Percentiles rank a stretch among this genome's conserved stretches.
These are phyloP conservation scores for Epinotia bilunana DNA, from an alignment of 2,888 invertebrate species.

Conservation along the genomic window DNA sequence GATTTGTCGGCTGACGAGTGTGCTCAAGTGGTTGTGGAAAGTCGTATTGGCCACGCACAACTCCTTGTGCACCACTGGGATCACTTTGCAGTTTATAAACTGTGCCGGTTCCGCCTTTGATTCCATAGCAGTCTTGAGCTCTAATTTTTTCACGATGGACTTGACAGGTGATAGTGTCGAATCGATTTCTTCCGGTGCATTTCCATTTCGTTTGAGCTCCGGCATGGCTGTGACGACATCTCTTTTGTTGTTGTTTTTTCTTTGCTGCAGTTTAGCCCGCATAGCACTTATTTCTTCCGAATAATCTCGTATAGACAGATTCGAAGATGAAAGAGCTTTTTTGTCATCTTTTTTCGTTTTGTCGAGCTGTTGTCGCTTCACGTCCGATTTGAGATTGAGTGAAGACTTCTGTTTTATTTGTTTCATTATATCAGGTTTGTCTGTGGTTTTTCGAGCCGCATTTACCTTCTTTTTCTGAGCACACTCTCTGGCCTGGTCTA, in stretches of 20 bases:
- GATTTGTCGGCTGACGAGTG: constrained; percentile 81
- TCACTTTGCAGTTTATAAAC: constrained; percentile 78
- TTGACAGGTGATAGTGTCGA: constrained; percentile 78
- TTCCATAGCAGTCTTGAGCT: constrained; percentile 78
- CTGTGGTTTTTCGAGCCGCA: constrained; percentile 67
- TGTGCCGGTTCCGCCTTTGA: constrained; percentile 70
- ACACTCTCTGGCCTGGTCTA: constrained; percentile 84
- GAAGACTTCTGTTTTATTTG: constrained; percentile 80
- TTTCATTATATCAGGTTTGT: constrained; percentile 71
- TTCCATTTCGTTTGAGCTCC: constrained; percentile 71
- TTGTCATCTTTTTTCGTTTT: constrained; percentile 79
- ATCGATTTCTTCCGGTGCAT: constrained; percentile 68
- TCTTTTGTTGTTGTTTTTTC: constrained; percentile 76
- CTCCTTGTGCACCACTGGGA: constrained; percentile 79
- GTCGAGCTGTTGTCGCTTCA: constrained; percentile 71
- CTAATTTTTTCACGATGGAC: constrained; percentile 79
- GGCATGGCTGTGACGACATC: constrained; percentile 65
- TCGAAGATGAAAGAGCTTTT: constrained; percentile 68
- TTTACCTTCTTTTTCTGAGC: constrained; percentile 79
- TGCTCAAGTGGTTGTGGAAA: constrained; percentile 81
- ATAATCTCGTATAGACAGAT: constrained; percentile 74
- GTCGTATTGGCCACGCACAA: constrained; percentile 79
- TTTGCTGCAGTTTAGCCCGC: constrained; percentile 80
- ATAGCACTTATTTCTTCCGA: constrained; percentile 81
- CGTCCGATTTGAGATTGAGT: constrained; percentile 73